Conservation (phyloP, 2,888 invertebrate species). For the Agrotis ipsilon region DNA sequence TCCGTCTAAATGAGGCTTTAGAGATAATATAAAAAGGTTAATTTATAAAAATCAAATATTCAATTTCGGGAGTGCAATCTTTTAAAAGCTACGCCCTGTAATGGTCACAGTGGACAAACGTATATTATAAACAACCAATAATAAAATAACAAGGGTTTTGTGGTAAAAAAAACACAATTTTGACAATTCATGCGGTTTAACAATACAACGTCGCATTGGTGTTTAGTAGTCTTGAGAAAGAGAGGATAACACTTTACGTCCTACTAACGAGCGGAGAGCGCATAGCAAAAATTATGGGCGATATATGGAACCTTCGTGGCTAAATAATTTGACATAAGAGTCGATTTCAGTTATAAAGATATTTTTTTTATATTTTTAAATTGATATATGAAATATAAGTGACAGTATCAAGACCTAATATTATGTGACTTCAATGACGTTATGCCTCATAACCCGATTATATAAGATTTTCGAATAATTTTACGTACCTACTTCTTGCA, state of each 20-base stretch:
- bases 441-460: slow-evolving; percentile 1
- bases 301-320: slow-evolving; percentile 1
- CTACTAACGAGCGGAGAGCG: too few species aligned
- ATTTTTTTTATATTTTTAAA: too few species aligned
- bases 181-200: not conserved
- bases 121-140: slow-evolving; percentile 36
- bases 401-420: not conserved
- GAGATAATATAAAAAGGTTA: slow-evolving; percentile 13
- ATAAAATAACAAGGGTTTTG: slow-evolving; percentile 14
- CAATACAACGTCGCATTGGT: not conserved
- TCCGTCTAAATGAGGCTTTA: too few species aligned
- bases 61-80: not conserved
- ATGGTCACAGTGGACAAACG: slow-evolving; percentile 56
- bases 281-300: not conserved
- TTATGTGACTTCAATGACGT: slow-evolving; percentile 10
- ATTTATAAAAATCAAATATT: not conserved
- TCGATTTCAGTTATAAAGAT: not conserved
- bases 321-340: not conserved
- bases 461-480: not conserved
- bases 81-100: slow-evolving; percentile 52
- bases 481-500: slow-evolving; percentile 11
- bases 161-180: not conserved
- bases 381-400: too few species aligned
- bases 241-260: too few species aligned
- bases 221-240: not conserved